Conservation (phyloP, 2,888 invertebrate species). For the Heliothis peltigera region DNA sequence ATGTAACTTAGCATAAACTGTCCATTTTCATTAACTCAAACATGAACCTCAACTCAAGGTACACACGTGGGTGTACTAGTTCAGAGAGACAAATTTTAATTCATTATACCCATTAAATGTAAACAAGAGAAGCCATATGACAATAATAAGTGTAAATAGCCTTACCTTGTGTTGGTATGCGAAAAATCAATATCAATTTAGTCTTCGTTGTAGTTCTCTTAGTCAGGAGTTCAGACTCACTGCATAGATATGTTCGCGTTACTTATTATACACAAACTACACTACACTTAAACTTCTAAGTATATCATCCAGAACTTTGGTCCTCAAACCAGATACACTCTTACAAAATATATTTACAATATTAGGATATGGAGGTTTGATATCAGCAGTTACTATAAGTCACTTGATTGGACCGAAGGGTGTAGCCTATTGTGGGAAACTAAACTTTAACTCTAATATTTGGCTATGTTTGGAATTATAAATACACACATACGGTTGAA, state of each 20-base stretch:
- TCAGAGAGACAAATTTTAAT: conserved; percentile 15
- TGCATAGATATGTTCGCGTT: conserved; percentile 64
- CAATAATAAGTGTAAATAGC: conserved; percentile 24
- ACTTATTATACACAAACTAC: conserved; percentile 74
- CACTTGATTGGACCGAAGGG: conserved; percentile 83
- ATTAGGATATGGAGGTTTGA: conserved; percentile 72
- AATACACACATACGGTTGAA: conserved; percentile 65
- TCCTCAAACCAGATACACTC: conserved; percentile 70
- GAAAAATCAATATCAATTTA: conserved; percentile 75
- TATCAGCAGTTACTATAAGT: conserved; percentile 79
- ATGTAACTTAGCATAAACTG: conserved; percentile 27
- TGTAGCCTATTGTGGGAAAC: conserved; percentile 58
- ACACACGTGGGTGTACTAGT: not conserved
- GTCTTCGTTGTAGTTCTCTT: conserved; percentile 70
- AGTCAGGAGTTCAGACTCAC: conserved; percentile 42
- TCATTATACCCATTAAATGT: conserved; percentile 9
- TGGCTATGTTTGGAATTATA: conserved; percentile 62
- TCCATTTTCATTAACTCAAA: conserved; percentile 53
- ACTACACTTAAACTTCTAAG: conserved; percentile 67
- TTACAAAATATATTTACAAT: conserved; percentile 61
- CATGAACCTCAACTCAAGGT: conserved; percentile 34
- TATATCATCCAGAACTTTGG: conserved; percentile 72
- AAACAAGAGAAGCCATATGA: conserved; percentile 48
- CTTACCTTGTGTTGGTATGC: conserved; percentile 73
- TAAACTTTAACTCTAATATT: conserved; percentile 55